Evolutionary conservation across 2,888 invertebrate genomes (phyloP).

Genomic region (Lathronympha strigana): DNA sequence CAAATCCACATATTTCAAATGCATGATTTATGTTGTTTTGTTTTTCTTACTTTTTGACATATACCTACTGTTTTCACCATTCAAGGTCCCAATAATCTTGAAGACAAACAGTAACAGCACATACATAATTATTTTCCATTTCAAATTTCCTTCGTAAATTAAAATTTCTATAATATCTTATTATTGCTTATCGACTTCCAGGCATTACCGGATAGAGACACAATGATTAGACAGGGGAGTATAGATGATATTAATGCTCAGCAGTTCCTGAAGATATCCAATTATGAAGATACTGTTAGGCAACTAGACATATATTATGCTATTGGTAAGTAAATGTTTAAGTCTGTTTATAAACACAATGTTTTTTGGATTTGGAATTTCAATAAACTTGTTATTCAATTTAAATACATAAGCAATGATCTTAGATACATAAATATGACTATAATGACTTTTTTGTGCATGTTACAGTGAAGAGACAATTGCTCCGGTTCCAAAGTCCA

Average conservation of each 20-base stretch:
- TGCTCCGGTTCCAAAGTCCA: constrained; percentile 95
- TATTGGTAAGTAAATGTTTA: constrained; percentile 86
- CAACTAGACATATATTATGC: constrained; percentile 97
- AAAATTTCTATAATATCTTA: not conserved
- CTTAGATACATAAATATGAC: too few species aligned
- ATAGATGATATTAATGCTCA: constrained; percentile 91
- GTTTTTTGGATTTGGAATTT: not conserved
- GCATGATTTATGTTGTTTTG: too few species aligned
- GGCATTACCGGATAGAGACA: constrained; percentile 66
- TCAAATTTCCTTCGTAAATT: too few species aligned
- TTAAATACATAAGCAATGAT: too few species aligned
- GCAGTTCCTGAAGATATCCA: constrained; percentile 91
- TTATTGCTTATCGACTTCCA: constrained; percentile 45
- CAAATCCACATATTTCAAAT: too few species aligned
- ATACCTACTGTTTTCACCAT: not conserved
- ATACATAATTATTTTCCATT: too few species aligned
- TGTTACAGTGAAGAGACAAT: constrained; percentile 93
- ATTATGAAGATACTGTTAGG: constrained; percentile 95
- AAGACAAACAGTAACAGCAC: too few species aligned
- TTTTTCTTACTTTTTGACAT: too few species aligned
- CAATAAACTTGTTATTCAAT: not conserved
- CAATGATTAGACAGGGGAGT: constrained; percentile 86
- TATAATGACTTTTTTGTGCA: too few species aligned
- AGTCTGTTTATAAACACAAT: not conserved
- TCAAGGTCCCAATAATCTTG: too few species aligned